These are phyloP conservation scores for Drosophila hydei DNA, from an alignment of 1,140 invertebrate species.

Conservation along the genomic window DNA sequence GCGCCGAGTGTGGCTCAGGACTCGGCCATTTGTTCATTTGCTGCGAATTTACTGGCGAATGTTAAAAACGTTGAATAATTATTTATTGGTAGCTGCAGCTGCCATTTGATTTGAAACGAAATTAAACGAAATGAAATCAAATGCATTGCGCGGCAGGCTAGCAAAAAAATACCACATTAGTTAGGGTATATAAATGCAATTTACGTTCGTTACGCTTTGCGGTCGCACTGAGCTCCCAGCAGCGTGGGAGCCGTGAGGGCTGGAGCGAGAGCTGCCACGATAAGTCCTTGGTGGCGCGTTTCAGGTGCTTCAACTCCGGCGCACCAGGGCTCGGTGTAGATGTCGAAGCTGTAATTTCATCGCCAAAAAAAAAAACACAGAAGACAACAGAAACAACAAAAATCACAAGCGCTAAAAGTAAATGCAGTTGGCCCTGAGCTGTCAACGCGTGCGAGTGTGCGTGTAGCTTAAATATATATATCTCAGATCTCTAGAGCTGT, in stretches of 20 bases:
- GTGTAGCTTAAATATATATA: conserved; percentile 19
- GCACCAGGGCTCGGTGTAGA: conserved; percentile 37
- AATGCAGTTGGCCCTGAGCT: conserved; percentile 82
- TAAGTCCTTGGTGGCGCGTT: conserved; percentile 72
- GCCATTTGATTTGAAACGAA: conserved; percentile 54
- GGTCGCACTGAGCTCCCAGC: conserved; percentile 53
- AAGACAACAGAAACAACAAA: conserved; percentile 24
- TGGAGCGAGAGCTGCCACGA: conserved; percentile 9
- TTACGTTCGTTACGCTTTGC: conserved; percentile 78
- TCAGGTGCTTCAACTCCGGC: conserved; percentile 74
- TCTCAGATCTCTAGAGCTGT: conserved; percentile 47
- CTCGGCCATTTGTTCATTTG: conserved; percentile 24
- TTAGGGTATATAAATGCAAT: conserved; percentile 79
- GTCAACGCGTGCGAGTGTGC: conserved; percentile 47
- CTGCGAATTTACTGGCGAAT: conserved; percentile 2
- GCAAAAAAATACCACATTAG: conserved; percentile 71
- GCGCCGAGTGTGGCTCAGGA: neutral
- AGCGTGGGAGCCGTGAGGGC: neutral
- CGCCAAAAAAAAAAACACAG: conserved; percentile 55
- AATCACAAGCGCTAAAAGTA: conserved; percentile 54
- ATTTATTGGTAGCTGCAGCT: conserved; percentile 58
- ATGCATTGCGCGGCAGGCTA: conserved; percentile 40
- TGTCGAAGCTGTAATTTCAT: conserved; percentile 70
- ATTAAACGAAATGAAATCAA: conserved; percentile 35
- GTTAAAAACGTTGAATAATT: conserved; percentile 54